These are phyloP conservation scores for Myrmecophaga tridactyla DNA, from an alignment of 2,113 vertebrate genomes.

Conservation along the genomic window DNA sequence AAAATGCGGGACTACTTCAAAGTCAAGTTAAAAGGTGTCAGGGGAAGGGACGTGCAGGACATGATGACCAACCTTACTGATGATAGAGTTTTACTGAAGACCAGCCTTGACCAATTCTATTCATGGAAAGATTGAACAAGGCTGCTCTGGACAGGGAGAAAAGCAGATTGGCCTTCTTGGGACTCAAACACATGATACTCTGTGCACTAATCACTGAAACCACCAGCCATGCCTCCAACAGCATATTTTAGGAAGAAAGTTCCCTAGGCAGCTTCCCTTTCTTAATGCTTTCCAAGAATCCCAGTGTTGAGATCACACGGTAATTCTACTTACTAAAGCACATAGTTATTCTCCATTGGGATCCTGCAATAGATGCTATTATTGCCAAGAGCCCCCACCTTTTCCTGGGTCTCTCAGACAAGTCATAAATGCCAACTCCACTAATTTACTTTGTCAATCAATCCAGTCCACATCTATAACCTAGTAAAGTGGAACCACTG, in stretches of 20 bases:
- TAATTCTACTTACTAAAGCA: neutral
- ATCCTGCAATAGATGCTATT: neutral
- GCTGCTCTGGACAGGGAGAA: neutral
- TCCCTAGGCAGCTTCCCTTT: neutral
- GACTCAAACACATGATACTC: neutral
- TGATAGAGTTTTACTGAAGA: neutral
- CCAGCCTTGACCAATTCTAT: neutral
- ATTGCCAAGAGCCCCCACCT: conserved; percentile 41
- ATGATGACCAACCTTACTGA: neutral
- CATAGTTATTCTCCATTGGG: neutral
- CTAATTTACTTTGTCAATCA: conserved; percentile 56
- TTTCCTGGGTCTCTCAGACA: conserved; percentile 42
- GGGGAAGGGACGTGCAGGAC: neutral
- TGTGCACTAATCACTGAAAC: neutral
- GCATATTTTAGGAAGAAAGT: neutral
- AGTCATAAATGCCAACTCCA: conserved; percentile 58
- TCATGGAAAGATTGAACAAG: neutral
- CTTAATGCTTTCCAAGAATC: neutral
- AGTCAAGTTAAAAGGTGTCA: neutral
- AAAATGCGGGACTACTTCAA: neutral
- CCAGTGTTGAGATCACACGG: neutral
- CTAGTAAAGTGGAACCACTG: neutral
- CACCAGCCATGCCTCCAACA: neutral
- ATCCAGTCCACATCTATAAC: neutral
- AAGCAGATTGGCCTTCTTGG: neutral